Evolutionary conservation across 2,888 invertebrate species (phyloP), one percentile per base, ranked within the genome.

Genomic region (Nomada lathburiana): DNA sequence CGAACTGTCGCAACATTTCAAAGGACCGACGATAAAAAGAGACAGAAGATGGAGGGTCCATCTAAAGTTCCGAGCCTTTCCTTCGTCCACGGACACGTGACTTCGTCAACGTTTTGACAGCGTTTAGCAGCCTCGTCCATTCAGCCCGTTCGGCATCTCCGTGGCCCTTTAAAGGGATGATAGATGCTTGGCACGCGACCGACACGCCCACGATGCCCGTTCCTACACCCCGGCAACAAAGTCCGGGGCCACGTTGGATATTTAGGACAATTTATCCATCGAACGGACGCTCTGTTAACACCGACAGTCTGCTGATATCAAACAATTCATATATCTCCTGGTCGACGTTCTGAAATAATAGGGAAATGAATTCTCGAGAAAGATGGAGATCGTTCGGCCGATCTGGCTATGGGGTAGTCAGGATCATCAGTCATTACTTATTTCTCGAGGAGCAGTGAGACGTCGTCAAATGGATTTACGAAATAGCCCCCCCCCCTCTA

Each of bases 281-380:
- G 77, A 74, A 73, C 76, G 29, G 67, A 42, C 57, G 9, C 20
- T n/a, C 71, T 80, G 77, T 63, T 77, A 79, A 82, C 76, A 59
- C 68, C 55, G 60, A 67, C 71, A 65, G 55, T 55, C 80, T 44
- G 67, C 63, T 64, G 86, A 75, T 91, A 92, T 92, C 92, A 92
- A 93, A 92, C 93, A 93, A 93, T 93, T 93, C 94, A 94, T 94
- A 93, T 90, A 93, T 94, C 94, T 93, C 91, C 84, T 80, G 89
- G 82, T 86, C 90, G 93, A 93, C 94, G 92, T 91, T 76, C 91
- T 87, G 93, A 90, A 93, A 93, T 94, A 94, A 94, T 94, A 93
- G 93, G 94, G 94, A 94, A 94, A 94, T 94, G 94, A 93, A 93
- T 94, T 93, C 91, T 88, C 89, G 88, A 82, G 88, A 88, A 82